Percentiles rank a stretch among this genome's conserved stretches.
Evolutionary conservation across 2,797 vertebrate species (phyloP).

Genomic region (Malurus leucopterus): DNA sequence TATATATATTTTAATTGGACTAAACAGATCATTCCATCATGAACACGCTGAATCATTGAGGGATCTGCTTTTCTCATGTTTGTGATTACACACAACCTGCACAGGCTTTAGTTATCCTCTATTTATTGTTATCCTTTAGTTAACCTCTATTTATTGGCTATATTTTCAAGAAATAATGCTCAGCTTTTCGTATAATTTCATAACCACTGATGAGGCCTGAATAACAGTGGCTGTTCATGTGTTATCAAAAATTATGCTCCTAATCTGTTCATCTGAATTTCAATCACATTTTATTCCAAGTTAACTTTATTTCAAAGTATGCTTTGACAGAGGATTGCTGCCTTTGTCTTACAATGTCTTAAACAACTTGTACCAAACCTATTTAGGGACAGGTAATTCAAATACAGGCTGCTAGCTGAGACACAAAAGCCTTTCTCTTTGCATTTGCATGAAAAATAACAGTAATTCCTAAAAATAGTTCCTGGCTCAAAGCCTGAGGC

Average conservation of each 20-base stretch:
- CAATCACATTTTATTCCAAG: neutral
- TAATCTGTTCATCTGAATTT: neutral
- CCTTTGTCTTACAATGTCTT: neutral
- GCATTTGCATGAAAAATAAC: neutral
- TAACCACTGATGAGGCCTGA: neutral
- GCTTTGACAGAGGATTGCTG: neutral
- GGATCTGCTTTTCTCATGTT: neutral
- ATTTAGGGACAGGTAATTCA: neutral
- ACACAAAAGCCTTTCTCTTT: neutral
- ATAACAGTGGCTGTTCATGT: neutral
- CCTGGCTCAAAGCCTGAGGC: neutral
- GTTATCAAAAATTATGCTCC: neutral
- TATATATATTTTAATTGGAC: neutral
- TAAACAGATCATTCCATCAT: neutral
- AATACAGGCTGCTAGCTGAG: neutral
- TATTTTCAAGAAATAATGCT: neutral
- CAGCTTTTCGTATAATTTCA: neutral
- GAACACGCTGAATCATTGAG: neutral
- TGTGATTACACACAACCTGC: neutral
- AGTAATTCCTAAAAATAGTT: neutral
- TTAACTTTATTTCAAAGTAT: neutral
- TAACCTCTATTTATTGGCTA: neutral
- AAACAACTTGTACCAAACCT: neutral
- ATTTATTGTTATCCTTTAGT: no score
- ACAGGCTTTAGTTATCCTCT: neutral